Evolutionary conservation across 2,888 invertebrate genomes (phyloP), one percentile per base, ranked within the genome.

Genomic region (Aporophyla lueneburgensis): DNA sequence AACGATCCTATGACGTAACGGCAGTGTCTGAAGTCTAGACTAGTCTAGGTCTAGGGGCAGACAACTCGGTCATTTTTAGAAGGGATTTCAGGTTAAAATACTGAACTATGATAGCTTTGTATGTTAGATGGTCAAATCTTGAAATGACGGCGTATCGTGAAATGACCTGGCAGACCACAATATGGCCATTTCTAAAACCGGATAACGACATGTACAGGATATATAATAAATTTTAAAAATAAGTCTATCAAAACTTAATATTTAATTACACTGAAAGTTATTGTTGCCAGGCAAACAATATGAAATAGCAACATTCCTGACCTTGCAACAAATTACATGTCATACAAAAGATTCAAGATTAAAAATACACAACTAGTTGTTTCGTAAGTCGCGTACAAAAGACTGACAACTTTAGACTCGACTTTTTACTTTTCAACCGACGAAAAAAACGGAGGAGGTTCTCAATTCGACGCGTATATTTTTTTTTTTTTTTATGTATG

Each of bases 291-390:
- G 16, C n/a, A 24, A 24, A 56, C 24, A 66, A 33, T 61, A 66
- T 67, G 0, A 72, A 62, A 66, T 67, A 58, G 21, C 70, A 78
- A 79, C 62, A 68, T 63, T 70, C 19, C 12, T 61, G 71, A 68
- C 83, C 85, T 78, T 72, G 77, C 62, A 51, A 65, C 70, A 54
- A 63, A 74, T 58, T 33, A 53, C 49, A 72, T 61, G 61, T 67
- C 53, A 54, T 58, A 77, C 61, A 65, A 68, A 59, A 68, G 49
- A 71, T 56, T 10, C 24, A 73, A 84, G 58, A 74, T 72, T 56
- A 54, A 79, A 61, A 43, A 72, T 33, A 21, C 59, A 58, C 59
- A 77, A 75, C 75, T 62, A 66, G 19, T 54, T 56, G 63, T 76
- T 80, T 67, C 61, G 68, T 70, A 86, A 76, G 59, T 72, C 24